Percentiles rank a stretch among this genome's conserved stretches.
phyloP scores from a whole-genome alignment of 1,140 invertebrate genomes.

The Drosophila kohkoa region DNA sequence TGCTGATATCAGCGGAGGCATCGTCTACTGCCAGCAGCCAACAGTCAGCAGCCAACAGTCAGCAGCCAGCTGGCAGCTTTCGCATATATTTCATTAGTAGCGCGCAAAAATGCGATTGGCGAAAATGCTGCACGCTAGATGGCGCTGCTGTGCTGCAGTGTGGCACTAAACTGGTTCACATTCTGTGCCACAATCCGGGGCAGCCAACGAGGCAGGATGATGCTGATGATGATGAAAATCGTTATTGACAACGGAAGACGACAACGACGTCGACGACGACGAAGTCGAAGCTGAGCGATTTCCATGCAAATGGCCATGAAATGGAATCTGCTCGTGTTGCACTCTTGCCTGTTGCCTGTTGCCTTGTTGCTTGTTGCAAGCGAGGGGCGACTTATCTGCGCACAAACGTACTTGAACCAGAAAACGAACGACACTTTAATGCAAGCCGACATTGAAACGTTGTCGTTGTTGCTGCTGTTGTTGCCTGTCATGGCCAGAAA shows the following conservation, averaged over 20 bases:
- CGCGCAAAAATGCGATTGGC: constrained; percentile 52
- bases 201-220: constrained; percentile 57
- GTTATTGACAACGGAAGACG: constrained; percentile 83
- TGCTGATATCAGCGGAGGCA: constrained; percentile 61
- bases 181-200: constrained; percentile 57
- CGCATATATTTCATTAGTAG: constrained; percentile 81
- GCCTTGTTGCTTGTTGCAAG: background rate
- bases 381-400: constrained; percentile 46
- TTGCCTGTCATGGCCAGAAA: constrained; percentile 53
- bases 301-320: constrained; percentile 83
- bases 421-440: constrained; percentile 82
- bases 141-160: constrained; percentile 21
- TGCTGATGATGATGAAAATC: constrained; percentile 80
- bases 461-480: constrained; percentile 41
- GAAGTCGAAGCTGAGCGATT: constrained; percentile 56
- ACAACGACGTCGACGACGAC: background rate
- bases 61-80: constrained; percentile 36
- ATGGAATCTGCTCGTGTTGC: constrained; percentile 68
- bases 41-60: too few species aligned
- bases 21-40: constrained; percentile 8
- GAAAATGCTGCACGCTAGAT: constrained; percentile 72
- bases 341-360: constrained; percentile 7
- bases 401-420: constrained; percentile 80
- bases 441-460: constrained; percentile 79
- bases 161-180: constrained; percentile 69